Percentiles rank a stretch among this genome's conserved stretches.
Evolutionary conservation across 2,888 invertebrate genomes (phyloP).

Genomic region (Drosophila phalerata): DNA sequence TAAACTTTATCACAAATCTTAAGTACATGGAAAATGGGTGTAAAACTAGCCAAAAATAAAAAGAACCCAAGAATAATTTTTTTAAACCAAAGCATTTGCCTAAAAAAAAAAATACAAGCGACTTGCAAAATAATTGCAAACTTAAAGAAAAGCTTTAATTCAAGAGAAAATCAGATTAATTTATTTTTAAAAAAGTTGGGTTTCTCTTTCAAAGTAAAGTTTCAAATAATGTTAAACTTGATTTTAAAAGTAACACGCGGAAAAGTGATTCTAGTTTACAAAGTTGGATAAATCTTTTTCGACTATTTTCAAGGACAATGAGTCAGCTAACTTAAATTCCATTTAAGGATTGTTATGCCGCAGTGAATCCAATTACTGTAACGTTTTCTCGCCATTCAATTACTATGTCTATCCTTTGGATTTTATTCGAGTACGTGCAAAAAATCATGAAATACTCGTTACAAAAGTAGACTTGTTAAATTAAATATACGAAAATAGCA

Average conservation of each 20-base stretch:
- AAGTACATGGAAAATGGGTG: too few relatives aligned
- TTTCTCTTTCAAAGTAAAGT: neutral
- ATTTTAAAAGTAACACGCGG: neutral
- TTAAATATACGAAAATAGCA: conserved; percentile 1
- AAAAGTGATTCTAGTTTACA: neutral
- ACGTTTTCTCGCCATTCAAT: conserved; percentile 16
- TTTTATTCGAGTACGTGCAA: conserved; percentile 22
- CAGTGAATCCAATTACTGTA: conserved; percentile 18
- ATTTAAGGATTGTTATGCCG: neutral
- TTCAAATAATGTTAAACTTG: neutral
- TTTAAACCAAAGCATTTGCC: too few relatives aligned
- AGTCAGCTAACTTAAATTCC: neutral
- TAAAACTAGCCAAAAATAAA: too few relatives aligned
- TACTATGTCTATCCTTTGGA: conserved; percentile 5
- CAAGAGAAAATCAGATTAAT: neutral
- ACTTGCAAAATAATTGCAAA: neutral
- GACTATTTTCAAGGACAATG: neutral
- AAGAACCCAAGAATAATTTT: too few relatives aligned
- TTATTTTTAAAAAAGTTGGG: neutral
- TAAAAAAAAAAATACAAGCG: neutral
- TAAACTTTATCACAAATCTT: too few relatives aligned
- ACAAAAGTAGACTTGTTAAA: conserved; percentile 2
- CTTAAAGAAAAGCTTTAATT: too few relatives aligned
- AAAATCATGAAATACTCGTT: conserved; percentile 10
- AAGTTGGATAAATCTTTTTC: neutral